phyloP scores from a whole-genome alignment of 1,140 invertebrate species.

The Eueides isabella region DNA sequence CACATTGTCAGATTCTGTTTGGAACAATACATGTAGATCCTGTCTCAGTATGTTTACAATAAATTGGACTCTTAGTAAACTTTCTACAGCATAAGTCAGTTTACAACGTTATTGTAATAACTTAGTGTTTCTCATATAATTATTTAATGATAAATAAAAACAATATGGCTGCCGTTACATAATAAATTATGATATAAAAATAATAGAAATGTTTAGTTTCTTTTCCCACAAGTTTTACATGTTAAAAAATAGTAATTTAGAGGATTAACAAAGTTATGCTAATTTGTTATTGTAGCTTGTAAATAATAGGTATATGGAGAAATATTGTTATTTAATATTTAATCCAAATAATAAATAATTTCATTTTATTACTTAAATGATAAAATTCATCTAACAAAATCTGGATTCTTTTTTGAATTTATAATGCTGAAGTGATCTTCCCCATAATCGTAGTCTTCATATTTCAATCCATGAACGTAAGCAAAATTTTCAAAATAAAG shows the following conservation, averaged over 20 bases:
- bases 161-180: neutral
- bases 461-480: constrained; percentile 68
- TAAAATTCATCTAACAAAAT: constrained; percentile 45
- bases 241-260: no score
- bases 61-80: neutral
- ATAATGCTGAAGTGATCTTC: constrained; percentile 58
- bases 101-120: neutral
- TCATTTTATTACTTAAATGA: neutral
- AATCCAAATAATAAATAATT: neutral
- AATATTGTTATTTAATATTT: neutral
- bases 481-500: constrained; percentile 73
- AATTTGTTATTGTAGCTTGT: neutral
- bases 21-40: constrained; percentile 13
- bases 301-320: neutral
- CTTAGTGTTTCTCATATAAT: neutral
- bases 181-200: neutral
- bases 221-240: no score
- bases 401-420: constrained; percentile 61
- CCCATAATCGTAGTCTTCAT: constrained; percentile 67
- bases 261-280: neutral
- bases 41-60: constrained; percentile 6
- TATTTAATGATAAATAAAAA: neutral
- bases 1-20: neutral
- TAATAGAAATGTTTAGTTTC: neutral
- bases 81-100: neutral